A percentile compares a stretch with the other conserved stretches of the same genome.
These are phyloP conservation scores for Gallinago media DNA, from an alignment of 2,113 vertebrate genomes.

Conservation along the genomic window DNA sequence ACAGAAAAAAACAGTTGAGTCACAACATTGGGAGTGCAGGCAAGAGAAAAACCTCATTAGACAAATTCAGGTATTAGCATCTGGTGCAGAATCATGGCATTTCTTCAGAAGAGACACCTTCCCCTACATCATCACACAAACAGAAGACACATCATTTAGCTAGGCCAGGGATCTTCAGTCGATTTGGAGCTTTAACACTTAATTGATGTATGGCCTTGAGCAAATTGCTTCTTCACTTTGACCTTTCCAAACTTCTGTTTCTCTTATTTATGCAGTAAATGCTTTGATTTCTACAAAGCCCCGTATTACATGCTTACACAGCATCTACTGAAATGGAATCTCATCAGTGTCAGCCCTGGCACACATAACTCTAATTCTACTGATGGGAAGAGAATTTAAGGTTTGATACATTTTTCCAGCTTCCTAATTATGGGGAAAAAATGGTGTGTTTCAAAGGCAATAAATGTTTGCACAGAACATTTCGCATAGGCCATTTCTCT, in stretches of 20 bases:
- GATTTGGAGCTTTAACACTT: neutral
- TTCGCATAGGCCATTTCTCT: neutral
- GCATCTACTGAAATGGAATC: neutral
- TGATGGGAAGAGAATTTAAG: neutral
- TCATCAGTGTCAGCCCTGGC: neutral
- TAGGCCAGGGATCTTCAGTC: neutral
- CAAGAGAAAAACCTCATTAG: neutral
- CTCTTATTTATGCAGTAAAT: neutral
- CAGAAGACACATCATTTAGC: neutral
- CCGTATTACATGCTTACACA: neutral
- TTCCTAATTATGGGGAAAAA: neutral
- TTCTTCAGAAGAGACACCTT: neutral
- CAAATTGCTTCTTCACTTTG: neutral
- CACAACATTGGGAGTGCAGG: neutral
- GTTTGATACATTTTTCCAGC: neutral
- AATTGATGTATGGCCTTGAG: neutral
- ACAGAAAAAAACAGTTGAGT: neutral
- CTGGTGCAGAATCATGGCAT: neutral
- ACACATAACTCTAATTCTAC: neutral
- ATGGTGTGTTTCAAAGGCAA: neutral
- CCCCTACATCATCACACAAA: neutral
- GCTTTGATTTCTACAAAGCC: neutral
- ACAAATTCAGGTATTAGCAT: neutral
- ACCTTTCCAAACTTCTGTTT: conserved; percentile 22
- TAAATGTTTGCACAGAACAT: neutral